Evolutionary conservation across 2,113 vertebrate species (phyloP).

Genomic region (Pluvianellus socialis): DNA sequence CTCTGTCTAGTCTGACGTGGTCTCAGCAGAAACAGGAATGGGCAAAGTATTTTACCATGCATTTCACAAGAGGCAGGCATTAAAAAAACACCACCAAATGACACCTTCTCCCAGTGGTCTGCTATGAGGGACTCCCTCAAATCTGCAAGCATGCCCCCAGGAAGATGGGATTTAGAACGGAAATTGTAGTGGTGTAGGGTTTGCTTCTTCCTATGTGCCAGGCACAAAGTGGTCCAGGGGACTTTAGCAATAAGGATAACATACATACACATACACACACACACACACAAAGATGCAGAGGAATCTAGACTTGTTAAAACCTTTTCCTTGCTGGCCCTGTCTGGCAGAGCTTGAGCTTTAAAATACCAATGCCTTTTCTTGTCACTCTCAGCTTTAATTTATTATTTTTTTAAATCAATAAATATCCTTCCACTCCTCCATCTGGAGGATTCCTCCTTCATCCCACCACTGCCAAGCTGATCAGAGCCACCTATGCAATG

Average conservation of each 20-base stretch:
- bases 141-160: not conserved
- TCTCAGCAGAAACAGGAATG: not conserved
- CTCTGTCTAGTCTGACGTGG: not conserved
- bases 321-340: not conserved
- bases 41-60: not conserved
- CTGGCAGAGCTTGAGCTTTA: constrained; percentile 10
- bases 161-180: not conserved
- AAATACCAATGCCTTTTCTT: constrained; percentile 43
- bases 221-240: not conserved
- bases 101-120: not conserved
- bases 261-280: not conserved
- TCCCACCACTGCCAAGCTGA: constrained; percentile 16
- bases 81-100: not conserved
- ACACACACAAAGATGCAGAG: not conserved
- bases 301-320: constrained; percentile 15
- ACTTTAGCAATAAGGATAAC: not conserved
- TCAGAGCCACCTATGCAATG: constrained; percentile 52
- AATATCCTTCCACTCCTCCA: constrained; percentile 30
- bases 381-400: constrained; percentile 41
- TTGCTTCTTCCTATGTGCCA: not conserved
- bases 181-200: not conserved
- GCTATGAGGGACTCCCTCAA: too few relatives aligned
- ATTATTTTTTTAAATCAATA: constrained; percentile 27
- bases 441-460: constrained; percentile 53
- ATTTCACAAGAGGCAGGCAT: not conserved